Evolutionary conservation across 1,140 invertebrate genomes (phyloP).

Genomic region (Cydia pomonella): DNA sequence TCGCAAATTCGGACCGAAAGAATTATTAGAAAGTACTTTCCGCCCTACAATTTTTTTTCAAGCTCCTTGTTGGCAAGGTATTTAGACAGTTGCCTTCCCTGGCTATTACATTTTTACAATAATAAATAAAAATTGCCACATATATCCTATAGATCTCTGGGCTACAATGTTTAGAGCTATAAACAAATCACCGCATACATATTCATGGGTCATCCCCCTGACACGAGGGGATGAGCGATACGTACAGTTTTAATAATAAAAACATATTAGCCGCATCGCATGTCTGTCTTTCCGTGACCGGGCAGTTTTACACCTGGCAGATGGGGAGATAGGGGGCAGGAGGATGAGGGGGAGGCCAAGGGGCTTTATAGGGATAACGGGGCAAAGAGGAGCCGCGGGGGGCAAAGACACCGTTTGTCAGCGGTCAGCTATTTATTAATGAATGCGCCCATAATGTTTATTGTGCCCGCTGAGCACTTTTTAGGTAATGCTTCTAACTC

Average conservation of each 20-base stretch:
- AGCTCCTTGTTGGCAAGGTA: too few relatives aligned
- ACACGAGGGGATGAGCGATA: conserved; percentile 64
- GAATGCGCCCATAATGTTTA: conserved; percentile 74
- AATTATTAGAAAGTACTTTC: too few relatives aligned
- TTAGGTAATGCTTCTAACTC: conserved; percentile 66
- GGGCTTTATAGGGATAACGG: conserved; percentile 61
- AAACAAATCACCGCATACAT: conserved; percentile 75
- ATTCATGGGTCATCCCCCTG: conserved; percentile 68
- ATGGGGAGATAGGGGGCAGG: conserved; percentile 53
- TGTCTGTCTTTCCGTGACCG: conserved; percentile 77
- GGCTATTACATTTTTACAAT: too few relatives aligned
- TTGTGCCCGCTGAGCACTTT: conserved; percentile 70
- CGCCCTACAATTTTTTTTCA: too few relatives aligned
- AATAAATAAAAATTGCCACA: background rate
- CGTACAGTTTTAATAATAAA: conserved; percentile 74
- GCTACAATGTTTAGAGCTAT: conserved; percentile 45
- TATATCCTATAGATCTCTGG: background rate
- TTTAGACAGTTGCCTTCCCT: too few relatives aligned
- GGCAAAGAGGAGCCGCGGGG: conserved; percentile 57
- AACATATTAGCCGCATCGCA: conserved; percentile 79
- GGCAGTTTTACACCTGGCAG: conserved; percentile 78
- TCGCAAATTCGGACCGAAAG: too few relatives aligned
- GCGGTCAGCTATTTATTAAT: conserved; percentile 77
- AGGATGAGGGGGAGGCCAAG: conserved; percentile 45
- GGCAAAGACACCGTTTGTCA: conserved; percentile 69